These are phyloP conservation scores for Apus apus DNA, from an alignment of 2,113 vertebrate genomes.

Conservation along the genomic window DNA sequence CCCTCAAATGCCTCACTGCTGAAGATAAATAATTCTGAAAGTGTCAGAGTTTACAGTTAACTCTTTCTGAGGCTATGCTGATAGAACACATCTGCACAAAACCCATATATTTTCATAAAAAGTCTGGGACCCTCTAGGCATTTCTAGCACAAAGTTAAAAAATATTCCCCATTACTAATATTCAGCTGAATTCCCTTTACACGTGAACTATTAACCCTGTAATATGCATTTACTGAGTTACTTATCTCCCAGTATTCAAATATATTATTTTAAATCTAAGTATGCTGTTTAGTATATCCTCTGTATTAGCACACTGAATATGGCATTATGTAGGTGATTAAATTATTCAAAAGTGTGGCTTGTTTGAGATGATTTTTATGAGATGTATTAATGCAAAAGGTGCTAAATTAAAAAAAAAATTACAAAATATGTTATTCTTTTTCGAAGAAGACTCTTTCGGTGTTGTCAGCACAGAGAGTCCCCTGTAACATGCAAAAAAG, in stretches of 20 bases:
- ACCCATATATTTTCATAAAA: not conserved
- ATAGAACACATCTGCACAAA: not conserved
- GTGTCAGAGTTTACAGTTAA: not conserved
- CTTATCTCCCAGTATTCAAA: not conserved
- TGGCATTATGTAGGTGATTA: not conserved
- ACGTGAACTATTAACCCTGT: not conserved
- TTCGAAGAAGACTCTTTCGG: not conserved
- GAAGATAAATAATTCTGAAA: not conserved
- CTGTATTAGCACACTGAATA: not conserved
- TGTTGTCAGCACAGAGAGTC: not conserved
- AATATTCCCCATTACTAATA: not conserved
- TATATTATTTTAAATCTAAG: not conserved
- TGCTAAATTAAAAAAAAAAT: not conserved
- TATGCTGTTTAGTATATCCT: not conserved
- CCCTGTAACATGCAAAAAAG: not conserved
- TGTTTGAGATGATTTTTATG: not conserved
- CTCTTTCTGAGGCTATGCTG: not conserved
- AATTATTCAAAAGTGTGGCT: not conserved
- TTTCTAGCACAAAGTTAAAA: not conserved
- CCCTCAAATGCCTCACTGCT: not conserved
- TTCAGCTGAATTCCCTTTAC: not conserved
- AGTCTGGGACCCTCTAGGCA: not conserved
- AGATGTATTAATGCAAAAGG: not conserved
- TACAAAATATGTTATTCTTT: not conserved
- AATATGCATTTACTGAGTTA: not conserved